These are phyloP conservation scores for Anastrepha ludens DNA, from an alignment of 1,140 invertebrate species.

Conservation along the genomic window DNA sequence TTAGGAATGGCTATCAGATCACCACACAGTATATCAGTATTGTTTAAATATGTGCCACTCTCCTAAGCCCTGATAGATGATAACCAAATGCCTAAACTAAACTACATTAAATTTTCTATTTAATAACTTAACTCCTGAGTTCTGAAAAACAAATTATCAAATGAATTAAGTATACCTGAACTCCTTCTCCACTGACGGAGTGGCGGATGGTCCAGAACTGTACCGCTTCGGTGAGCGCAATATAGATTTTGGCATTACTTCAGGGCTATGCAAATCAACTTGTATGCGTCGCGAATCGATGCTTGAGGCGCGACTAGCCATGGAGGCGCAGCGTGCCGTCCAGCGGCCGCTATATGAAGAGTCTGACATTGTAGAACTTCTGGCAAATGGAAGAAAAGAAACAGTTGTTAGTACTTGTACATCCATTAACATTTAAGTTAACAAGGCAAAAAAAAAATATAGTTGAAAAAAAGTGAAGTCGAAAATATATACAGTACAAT, in stretches of 20 bases:
- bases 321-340: constrained; percentile 69
- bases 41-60: no score
- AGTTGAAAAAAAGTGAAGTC: neutral
- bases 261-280: constrained; percentile 71
- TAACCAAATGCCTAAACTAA: no score
- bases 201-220: constrained; percentile 69
- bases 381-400: constrained; percentile 51
- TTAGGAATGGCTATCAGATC: no score
- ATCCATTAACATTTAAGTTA: no score
- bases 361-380: constrained; percentile 73
- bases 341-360: constrained; percentile 72
- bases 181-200: constrained; percentile 71
- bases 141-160: neutral
- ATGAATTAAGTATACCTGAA: constrained; percentile 63
- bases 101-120: no score
- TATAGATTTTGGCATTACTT: constrained; percentile 69
- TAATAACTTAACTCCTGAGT: neutral
- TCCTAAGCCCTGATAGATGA: no score
- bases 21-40: no score
- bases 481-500: no score
- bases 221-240: constrained; percentile 69
- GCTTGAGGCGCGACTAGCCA: constrained; percentile 71
- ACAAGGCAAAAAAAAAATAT: no score
- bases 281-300: constrained; percentile 71
- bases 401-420: neutral